A percentile compares a stretch with the other conserved stretches of the same genome.
Evolutionary conservation across 2,888 invertebrate genomes (phyloP).

Genomic region (Lycophotia porphyrea): DNA sequence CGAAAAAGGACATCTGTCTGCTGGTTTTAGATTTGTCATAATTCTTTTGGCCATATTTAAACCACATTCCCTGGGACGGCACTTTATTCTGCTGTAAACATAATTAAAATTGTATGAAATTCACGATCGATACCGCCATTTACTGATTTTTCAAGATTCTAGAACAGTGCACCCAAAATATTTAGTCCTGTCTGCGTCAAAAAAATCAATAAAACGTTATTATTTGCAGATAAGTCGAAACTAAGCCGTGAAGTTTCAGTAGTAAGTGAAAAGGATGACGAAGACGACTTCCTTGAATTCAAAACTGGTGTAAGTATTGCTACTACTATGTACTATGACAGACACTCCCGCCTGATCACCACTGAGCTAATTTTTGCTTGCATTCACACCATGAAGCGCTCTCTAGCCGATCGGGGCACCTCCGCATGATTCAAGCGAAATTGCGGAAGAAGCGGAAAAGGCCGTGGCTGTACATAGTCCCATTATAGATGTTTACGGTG

Average conservation of each 20-base stretch:
- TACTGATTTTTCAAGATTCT: neutral
- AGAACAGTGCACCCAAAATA: neutral
- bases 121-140: neutral
- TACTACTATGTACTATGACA: neutral
- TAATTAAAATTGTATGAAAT: neutral
- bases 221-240: constrained; percentile 71
- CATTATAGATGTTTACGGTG: too few relatives aligned
- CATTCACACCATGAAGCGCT: too few relatives aligned
- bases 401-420: too few relatives aligned
- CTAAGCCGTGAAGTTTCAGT: constrained; percentile 77
- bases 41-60: neutral
- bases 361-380: too few relatives aligned
- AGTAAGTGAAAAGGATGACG: constrained; percentile 78
- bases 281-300: constrained; percentile 76
- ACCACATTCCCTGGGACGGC: neutral
- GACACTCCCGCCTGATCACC: too few relatives aligned
- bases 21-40: neutral
- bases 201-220: neutral
- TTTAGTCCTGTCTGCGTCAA: neutral
- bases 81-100: neutral
- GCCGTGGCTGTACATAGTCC: neutral
- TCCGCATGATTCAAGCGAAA: too few relatives aligned
- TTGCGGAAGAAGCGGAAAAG: too few relatives aligned
- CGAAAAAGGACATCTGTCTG: neutral
- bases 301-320: constrained; percentile 55